These are phyloP conservation scores for Nezara viridula DNA, from an alignment of 2,888 invertebrate genomes.

Conservation along the genomic window DNA sequence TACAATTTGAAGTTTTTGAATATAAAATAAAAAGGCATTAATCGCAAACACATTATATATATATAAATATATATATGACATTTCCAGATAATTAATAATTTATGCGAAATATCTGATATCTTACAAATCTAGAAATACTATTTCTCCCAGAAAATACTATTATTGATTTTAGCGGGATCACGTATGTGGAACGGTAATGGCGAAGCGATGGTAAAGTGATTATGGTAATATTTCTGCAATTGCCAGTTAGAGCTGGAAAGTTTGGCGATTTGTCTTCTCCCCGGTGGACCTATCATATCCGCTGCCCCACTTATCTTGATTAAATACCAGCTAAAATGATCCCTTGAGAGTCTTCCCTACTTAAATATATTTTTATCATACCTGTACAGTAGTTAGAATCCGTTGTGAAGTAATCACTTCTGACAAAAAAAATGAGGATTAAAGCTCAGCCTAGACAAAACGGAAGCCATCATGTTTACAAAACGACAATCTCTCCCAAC, in stretches of 20 bases:
- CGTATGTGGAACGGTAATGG: conserved; percentile 10
- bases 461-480: too few species aligned
- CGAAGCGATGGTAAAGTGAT: conserved; percentile 14
- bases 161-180: not conserved
- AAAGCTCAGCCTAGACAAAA: too few species aligned
- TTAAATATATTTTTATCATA: not conserved
- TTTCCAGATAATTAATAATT: too few species aligned
- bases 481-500: too few species aligned
- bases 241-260: not conserved
- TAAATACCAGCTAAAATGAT: not conserved
- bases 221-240: conserved; percentile 15
- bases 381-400: too few species aligned
- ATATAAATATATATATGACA: too few species aligned
- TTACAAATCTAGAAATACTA: not conserved
- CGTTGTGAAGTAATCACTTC: too few species aligned
- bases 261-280: conserved; percentile 15
- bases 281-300: not conserved
- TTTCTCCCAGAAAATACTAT: not conserved
- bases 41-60: not conserved
- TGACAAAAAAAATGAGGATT: too few species aligned
- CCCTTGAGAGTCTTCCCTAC: not conserved
- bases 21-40: not conserved
- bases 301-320: conserved; percentile 4
- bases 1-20: too few species aligned
- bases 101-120: not conserved